A percentile compares a stretch with the other conserved stretches of the same genome.
phyloP scores from a whole-genome alignment of 2,888 invertebrate genomes.

The Acleris emargana region DNA sequence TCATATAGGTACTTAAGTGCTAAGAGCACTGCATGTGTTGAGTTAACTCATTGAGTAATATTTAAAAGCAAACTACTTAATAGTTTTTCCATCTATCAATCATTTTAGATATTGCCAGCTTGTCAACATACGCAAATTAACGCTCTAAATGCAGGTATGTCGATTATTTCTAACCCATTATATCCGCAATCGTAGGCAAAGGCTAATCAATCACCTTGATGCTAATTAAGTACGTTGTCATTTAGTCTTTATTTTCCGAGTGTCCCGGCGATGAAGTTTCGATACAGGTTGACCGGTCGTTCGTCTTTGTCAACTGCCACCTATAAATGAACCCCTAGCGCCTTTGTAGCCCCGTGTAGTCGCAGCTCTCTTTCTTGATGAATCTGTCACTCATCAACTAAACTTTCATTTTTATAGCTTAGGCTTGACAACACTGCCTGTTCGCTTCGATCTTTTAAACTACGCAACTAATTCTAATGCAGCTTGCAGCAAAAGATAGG shows the following conservation, averaged over 20 bases:
- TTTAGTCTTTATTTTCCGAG: slow-evolving; percentile 17
- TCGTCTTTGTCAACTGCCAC: slow-evolving; percentile 52
- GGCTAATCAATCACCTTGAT: slow-evolving; percentile 11
- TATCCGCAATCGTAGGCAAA: too few species aligned
- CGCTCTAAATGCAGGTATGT: not conserved
- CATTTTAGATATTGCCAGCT: too few species aligned
- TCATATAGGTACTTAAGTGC: too few species aligned
- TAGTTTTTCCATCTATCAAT: too few species aligned
- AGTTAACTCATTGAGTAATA: too few species aligned
- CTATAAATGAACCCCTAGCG: slow-evolving; percentile 51
- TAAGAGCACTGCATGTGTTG: too few species aligned
- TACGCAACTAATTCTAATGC: too few species aligned
- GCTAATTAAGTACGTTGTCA: slow-evolving; percentile 6
- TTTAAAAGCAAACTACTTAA: too few species aligned
- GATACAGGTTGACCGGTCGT: slow-evolving; percentile 44
- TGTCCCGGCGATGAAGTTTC: slow-evolving; percentile 40
- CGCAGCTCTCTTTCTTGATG: slow-evolving; percentile 47
- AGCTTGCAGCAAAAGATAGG: too few species aligned
- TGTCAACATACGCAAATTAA: too few species aligned
- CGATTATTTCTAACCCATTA: not conserved
- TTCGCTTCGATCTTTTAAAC: too few species aligned
- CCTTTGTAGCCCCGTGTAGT: slow-evolving; percentile 37
- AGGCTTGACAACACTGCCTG: too few species aligned
- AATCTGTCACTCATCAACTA: slow-evolving; percentile 54
- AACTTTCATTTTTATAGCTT: slow-evolving; percentile 40